Evolutionary conservation across 2,113 vertebrate species (phyloP), one percentile per base, ranked within the genome.

Genomic region (Taurulus bubalis): DNA sequence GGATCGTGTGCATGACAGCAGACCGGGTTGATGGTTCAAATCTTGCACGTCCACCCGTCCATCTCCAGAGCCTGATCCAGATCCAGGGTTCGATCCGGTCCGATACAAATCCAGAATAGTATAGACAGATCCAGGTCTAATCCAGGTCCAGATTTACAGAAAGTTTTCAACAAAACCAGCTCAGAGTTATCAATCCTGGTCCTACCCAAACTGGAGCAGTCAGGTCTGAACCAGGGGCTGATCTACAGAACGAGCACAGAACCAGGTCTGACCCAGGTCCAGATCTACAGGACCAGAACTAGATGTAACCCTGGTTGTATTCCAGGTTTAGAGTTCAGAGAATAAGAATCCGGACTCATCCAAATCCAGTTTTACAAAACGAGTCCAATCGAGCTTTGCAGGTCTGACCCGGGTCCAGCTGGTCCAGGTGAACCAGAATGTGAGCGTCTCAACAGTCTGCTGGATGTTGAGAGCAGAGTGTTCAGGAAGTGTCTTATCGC

Each of bases 1-100:
- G 94, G 92, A 97, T 96, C 58, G 96, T 97, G 93, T 96, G 96
- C 97, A 98, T 97, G 92, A 89, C 92, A 26, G 67, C 55, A 3
- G 56, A 1, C 42, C 71, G n/a, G 38, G 8, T 30, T 38, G 16
- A 64, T 3, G 6, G 71, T 47, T 76, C 34, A 74, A 10, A 53
- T 73, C 53, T 45, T 24, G 65, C 7, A 49, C 32, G 6, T 58
- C 65, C n/a, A 20, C 11, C 0, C 0, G 49, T 66, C 60, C 59
- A 75, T 68, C 42, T 26, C 6, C n/a, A 26, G 71, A 32, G 75
- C 53, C 60, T 40, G 15, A 18, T 24, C 12, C n/a, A 55, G 67
- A 32, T 18, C 9, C 30, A 11, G 59, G 59, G 18, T 10, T 28
- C 22, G 5, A 64, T n/a, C 22, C 30, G 18, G 11, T 32, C 3